These are phyloP conservation scores for Cirrhinus molitorella DNA, from an alignment of 2,797 vertebrate genomes.

Conservation along the genomic window DNA sequence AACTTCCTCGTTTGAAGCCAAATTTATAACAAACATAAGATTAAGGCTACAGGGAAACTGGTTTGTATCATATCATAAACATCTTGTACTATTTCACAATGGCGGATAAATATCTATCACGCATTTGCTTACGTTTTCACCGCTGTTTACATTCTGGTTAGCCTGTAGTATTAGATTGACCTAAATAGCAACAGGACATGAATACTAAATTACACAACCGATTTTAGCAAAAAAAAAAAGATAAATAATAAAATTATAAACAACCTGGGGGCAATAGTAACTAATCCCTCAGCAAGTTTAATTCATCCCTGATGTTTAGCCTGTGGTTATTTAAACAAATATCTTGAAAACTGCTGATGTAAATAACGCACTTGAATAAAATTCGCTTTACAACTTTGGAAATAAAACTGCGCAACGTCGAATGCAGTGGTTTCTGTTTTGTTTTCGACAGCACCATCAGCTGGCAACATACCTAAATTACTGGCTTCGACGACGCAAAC, in stretches of 20 bases:
- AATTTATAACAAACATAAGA: background rate
- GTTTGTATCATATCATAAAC: background rate
- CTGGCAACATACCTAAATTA: background rate
- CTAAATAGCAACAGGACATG: background rate
- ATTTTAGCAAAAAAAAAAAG: background rate
- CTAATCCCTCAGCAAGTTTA: background rate
- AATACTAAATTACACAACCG: background rate
- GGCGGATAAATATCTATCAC: too few species aligned
- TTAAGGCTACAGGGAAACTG: background rate
- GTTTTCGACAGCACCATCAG: slow-evolving; percentile 12
- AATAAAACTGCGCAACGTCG: slow-evolving; percentile 17
- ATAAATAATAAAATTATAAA: background rate
- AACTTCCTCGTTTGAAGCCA: background rate
- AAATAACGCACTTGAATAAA: background rate
- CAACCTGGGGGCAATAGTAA: background rate
- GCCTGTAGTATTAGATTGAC: background rate
- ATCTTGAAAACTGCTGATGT: background rate
- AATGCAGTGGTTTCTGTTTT: slow-evolving; percentile 13
- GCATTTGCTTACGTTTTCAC: too few species aligned
- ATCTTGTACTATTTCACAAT: background rate
- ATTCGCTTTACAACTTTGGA: too few species aligned
- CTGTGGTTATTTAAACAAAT: background rate
- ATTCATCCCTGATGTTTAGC: background rate
- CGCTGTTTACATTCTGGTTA: background rate
- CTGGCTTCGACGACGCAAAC: background rate